phyloP scores from a whole-genome alignment of 1,140 invertebrate species.

The Archegozetes longisetosus region DNA sequence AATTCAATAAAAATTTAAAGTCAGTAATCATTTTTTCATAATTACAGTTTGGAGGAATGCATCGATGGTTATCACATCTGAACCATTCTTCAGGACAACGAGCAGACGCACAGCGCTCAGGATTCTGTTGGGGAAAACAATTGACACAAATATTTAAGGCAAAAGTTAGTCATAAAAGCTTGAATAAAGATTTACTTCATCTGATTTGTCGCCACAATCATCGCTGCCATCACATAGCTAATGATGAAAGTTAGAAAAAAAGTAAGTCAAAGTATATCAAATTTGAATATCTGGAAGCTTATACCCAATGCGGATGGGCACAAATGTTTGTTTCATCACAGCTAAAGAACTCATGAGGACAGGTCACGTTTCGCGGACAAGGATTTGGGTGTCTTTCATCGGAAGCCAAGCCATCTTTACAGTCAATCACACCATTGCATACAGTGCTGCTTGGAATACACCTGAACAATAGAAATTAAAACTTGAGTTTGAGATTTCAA shows the following conservation, averaged over 20 bases:
- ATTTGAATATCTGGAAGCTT: not conserved
- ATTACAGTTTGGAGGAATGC: conserved; percentile 12
- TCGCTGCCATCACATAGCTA: conserved; percentile 11
- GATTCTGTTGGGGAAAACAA: conserved; percentile 1
- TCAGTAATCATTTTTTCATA: not conserved
- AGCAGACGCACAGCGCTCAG: conserved; percentile 3
- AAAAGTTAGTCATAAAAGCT: not conserved
- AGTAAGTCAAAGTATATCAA: not conserved
- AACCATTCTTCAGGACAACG: conserved; percentile 13
- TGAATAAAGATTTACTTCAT: conserved; percentile 8
- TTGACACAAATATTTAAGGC: not conserved
- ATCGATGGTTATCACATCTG: conserved; percentile 8
- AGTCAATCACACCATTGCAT: conserved; percentile 11
- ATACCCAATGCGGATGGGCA: conserved; percentile 13
- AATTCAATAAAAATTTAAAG: not conserved
- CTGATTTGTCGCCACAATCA: conserved; percentile 13
- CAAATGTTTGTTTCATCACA: conserved; percentile 14
- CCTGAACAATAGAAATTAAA: not conserved
- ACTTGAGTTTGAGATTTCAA: no score
- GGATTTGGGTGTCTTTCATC: conserved; percentile 12
- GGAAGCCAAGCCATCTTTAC: conserved; percentile 8
- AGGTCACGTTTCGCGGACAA: conserved; percentile 12
- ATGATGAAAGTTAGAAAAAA: not conserved
- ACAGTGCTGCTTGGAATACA: conserved; percentile 5
- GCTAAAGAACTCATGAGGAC: conserved; percentile 9